Evolutionary conservation across 2,888 invertebrate species (phyloP).

Genomic region (Oligia fasciuncula): DNA sequence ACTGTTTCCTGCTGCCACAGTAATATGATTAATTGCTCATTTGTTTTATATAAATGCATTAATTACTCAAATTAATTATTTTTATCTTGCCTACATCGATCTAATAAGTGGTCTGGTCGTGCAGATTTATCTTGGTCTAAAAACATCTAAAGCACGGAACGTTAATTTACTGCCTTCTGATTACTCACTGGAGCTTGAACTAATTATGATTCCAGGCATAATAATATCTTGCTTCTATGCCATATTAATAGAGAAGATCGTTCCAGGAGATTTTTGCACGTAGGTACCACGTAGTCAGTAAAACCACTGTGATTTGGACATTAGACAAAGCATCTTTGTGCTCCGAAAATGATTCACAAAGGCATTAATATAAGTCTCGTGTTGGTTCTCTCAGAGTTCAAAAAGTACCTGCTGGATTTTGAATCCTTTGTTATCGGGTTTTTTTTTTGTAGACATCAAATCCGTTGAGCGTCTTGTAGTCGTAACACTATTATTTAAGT

Average conservation of each 20-base stretch:
- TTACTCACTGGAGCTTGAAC: conserved; percentile 65
- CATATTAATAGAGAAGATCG: conserved; percentile 37
- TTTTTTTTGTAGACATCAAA: conserved; percentile 27
- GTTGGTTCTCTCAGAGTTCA: not conserved
- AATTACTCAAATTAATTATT: conserved; percentile 37
- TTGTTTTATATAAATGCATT: conserved; percentile 53
- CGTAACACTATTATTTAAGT: not conserved
- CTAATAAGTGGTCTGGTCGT: conserved; percentile 46
- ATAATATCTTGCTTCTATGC: conserved; percentile 46
- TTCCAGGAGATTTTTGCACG: conserved; percentile 43
- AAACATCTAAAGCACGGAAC: conserved; percentile 52
- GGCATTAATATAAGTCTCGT: not conserved
- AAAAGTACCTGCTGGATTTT: conserved; percentile 42
- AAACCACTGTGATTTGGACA: not conserved
- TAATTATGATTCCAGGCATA: conserved; percentile 64
- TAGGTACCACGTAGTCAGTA: not conserved
- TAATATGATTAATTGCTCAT: conserved; percentile 46
- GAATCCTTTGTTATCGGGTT: conserved; percentile 44
- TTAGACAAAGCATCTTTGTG: not conserved
- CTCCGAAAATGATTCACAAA: not conserved
- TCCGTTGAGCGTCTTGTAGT: conserved; percentile 1
- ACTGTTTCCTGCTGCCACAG: conserved; percentile 38
- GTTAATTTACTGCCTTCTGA: conserved; percentile 64
- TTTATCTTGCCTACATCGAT: conserved; percentile 53
- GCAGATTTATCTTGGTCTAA: conserved; percentile 49